Base-by-base conservation (phyloP, 2,888 invertebrate species). In the Erpobdella octoculata region DNA sequence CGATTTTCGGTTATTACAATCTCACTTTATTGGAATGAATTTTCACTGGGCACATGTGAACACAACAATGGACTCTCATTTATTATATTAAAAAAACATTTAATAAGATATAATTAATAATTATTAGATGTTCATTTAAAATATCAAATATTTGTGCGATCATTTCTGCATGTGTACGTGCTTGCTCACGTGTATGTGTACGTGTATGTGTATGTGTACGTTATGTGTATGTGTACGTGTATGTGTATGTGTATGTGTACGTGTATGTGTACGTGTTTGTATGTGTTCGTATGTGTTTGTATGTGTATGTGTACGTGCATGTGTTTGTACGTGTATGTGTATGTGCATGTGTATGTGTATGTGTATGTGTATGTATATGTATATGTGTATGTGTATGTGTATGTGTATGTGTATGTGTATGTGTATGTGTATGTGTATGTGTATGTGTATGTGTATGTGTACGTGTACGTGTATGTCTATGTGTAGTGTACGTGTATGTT, bases 361-460 rank as follows among this genome's bases (percentile, higher is more conserved):
- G n/a, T 41, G 46, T 41, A 41, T 41, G 46, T 41, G n/a, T 41
- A n/a, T 41, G n/a, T 41, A n/a, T 41, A 41, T 41, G 46, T 41
- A 41, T 41, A n/a, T 41, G n/a, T 41, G 46, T 41, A 41, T 41
- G 46, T 41, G n/a, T 41, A n/a, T 41, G n/a, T 41, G 46, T 41
- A 41, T 41, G 46, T 41, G 12, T 41, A 41, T 41, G n/a, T 41
- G 46, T n/a, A 41, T 41, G 46, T n/a, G n/a, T 41, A n/a, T 41
- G n/a, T 41, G 46, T 41, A 41, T 41, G 46, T 41, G n/a, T 41
- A n/a, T 41, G 46, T 41, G 46, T 41, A n/a, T 41, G 46, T 41
- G 46, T 41, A n/a, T 41, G 46, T 41, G 46, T 41, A n/a, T 41
- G n/a, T 41, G n/a, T 41, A n/a, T 41, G n/a, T 41, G 46, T 41